Conservation (phyloP, 2,888 invertebrate genomes). For the Holacanthella duospinosa region DNA sequence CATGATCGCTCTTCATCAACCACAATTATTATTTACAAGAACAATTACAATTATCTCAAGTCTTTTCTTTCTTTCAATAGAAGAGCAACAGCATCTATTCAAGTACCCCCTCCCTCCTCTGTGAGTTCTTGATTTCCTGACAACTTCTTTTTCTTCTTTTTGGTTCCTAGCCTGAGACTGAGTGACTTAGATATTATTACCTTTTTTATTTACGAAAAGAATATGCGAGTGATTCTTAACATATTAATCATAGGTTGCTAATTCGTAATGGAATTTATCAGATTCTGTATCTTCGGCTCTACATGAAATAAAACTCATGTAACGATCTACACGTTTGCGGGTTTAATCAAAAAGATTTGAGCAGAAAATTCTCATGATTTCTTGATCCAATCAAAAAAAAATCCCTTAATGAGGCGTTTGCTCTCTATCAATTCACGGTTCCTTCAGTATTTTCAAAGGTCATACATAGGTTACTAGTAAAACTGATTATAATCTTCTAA, state of each 20-base stretch:
- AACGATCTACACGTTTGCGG: not conserved
- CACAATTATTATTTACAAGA: not conserved
- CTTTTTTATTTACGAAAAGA: not conserved
- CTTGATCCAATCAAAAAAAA: not conserved
- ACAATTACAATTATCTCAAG: constrained; percentile 7
- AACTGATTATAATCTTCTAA: too few species aligned
- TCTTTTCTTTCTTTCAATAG: not conserved
- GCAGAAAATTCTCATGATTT: not conserved
- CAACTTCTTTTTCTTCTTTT: constrained; percentile 1
- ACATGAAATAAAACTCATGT: not conserved
- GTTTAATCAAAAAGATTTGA: not conserved
- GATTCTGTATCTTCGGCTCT: not conserved
- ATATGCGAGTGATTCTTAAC: not conserved
- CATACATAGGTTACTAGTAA: not conserved
- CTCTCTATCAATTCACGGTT: not conserved
- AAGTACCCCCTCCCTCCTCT: too few species aligned
- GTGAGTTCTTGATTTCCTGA: too few species aligned
- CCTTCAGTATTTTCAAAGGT: not conserved
- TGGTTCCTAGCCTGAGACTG: too few species aligned
- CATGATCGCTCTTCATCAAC: not conserved
- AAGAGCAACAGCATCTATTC: not conserved
- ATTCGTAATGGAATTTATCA: not conserved
- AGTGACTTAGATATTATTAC: too few species aligned
- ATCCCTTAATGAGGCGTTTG: not conserved
- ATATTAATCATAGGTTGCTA: not conserved